Base-by-base conservation (phyloP, 2,888 invertebrate species). In the Diogma glabrata region DNA sequence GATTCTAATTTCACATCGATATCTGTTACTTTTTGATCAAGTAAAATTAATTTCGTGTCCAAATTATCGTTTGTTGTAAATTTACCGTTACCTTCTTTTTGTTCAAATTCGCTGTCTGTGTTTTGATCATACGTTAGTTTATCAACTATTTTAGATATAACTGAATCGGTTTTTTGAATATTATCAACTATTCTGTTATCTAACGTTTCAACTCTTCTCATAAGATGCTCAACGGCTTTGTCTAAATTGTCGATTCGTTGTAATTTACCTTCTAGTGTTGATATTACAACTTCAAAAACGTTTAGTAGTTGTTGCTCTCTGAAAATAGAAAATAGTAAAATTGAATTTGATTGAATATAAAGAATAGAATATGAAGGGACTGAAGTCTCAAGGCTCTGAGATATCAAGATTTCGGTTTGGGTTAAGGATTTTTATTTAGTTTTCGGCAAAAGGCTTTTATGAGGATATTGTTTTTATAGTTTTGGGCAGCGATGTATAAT, bases 281-380 rank as follows among this genome's bases (percentile, higher is more conserved):
- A 87, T 53, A 90, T 88, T 58, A 92, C 88, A 51, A 88, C 87
- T 70, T 90, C 90, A 71, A 91, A 90, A 51, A 91, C 86, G 67
- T 87, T 87, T 71, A 88, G 84, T 56, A 90, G 77, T 67, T 89
- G 88, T 68, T 88, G 87, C 69, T 89, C 89, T 70, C 89, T 89
- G 82, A 55, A 80, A 80, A 66, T 73, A 72, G 69, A 59, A 57
- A 58, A 62, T 58, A 51, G 9, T 22, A 23, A 26, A 46, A 46
- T 23, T n/a, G n/a, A n/a, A n/a, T n/a, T n/a, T n/a, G n/a, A n/a
- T n/a, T n/a, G n/a, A n/a, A n/a, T n/a, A n/a, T n/a, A n/a, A n/a
- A n/a, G n/a, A n/a, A n/a, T n/a, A n/a, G n/a, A n/a, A n/a, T n/a
- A n/a, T n/a, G n/a, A n/a, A n/a, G n/a, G n/a, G n/a, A n/a, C n/a